Base-by-base conservation (phyloP, 1,140 invertebrate genomes). In the Drosophila quadrilineata region DNA sequence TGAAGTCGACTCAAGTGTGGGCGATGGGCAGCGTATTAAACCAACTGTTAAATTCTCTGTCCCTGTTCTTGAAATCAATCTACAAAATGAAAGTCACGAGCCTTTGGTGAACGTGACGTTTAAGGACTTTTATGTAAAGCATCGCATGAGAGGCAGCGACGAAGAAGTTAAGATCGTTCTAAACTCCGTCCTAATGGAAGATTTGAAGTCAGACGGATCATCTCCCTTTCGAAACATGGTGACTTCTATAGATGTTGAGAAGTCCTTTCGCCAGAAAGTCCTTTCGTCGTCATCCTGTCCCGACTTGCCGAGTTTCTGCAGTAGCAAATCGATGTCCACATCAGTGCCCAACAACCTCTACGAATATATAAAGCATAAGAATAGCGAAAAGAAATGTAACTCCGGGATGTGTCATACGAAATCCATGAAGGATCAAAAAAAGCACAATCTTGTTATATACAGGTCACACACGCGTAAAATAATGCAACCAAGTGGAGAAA, bases 101-200 rank as follows among this genome's bases (percentile, higher is more conserved):
- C 64, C 87, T 22, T 79, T 95, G 1, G 95, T 98, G 2, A 94
- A 96, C 80, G 90, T 98, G 6, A 95, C 94, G 1, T 95, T 97
- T 88, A 90, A 94, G 26, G 95, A 98, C 79, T 96, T 98, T 75
- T 90, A 92, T 14, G 92, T 96, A 6, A 93, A 93, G 10, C 95
- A 95, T 76, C 93, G 95, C 38, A 93, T 93, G 71, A 90, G 92
- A 36, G 92, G 93, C 35, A 60, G 28, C 87, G 89, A 33, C 91
- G 93, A 66, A 93, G 94, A 90, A 95, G 93, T 12, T 41, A 92
- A 96, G 90, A 93, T 98, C 0, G 94, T 95, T 0, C 90, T 98
- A 1, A 92, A 94, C 31, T 96, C 96, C 0, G 91, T 98, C 0
- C 90, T 95, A 1, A 96, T 98, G 95, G 96, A 97, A 90, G 96